Evolutionary conservation across 2,797 vertebrate species (phyloP).

Genomic region (Amblyopsis hoosieri): DNA sequence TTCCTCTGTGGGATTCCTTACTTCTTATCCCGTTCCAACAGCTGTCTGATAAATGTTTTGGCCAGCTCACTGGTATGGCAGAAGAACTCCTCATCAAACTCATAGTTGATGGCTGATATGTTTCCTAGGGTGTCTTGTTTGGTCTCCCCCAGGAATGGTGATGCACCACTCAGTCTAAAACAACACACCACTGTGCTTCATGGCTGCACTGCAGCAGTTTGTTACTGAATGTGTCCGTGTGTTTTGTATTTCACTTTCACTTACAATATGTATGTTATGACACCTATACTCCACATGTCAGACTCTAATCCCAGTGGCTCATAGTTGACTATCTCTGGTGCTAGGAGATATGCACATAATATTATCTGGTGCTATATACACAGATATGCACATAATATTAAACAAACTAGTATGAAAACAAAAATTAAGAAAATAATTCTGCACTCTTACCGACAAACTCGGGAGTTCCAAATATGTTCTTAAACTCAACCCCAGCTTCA

Average conservation of each 20-base stretch:
- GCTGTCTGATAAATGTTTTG: constrained; percentile 92
- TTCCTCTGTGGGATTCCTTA: constrained; percentile 39
- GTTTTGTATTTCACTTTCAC: constrained; percentile 74
- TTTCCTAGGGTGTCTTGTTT: constrained; percentile 94
- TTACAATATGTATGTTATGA: constrained; percentile 98
- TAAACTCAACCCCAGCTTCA: constrained; percentile 95
- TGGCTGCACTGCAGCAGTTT: not conserved
- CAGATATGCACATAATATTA: not conserved
- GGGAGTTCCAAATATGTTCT: constrained; percentile 97
- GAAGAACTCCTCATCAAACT: constrained; percentile 96
- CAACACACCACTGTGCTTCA: not conserved
- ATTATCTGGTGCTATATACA: constrained; percentile 84
- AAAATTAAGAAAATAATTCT: not conserved
- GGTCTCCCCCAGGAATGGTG: constrained; percentile 93
- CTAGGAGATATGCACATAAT: constrained; percentile 64
- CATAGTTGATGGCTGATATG: constrained; percentile 91
- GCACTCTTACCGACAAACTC: constrained; percentile 91
- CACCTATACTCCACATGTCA: constrained; percentile 98
- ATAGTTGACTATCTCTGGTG: constrained; percentile 96
- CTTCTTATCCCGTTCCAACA: constrained; percentile 89
- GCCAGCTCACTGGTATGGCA: constrained; percentile 91
- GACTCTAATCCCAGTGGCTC: constrained; percentile 91
- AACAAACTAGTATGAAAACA: not conserved
- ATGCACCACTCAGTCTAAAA: constrained; percentile 91
- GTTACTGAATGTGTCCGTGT: not conserved